phyloP scores from a whole-genome alignment of 2,888 invertebrate species.

The Tetanocera ferruginea region DNA sequence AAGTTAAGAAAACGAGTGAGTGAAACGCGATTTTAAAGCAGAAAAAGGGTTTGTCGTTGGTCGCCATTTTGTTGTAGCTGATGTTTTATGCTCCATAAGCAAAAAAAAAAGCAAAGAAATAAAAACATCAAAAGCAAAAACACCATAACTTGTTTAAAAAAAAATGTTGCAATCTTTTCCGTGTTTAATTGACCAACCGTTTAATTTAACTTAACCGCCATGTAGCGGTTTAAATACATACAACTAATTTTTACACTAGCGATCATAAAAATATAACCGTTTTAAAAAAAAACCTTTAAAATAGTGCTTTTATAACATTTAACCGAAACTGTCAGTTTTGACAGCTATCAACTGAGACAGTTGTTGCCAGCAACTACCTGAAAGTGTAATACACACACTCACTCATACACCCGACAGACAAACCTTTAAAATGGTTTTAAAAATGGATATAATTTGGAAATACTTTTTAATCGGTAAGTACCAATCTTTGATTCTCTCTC shows the following conservation, averaged over 20 bases:
- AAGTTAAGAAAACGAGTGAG: constrained; percentile 23
- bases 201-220: too few species aligned
- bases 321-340: too few species aligned
- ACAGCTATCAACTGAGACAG: neutral
- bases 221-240: too few species aligned
- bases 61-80: constrained; percentile 31
- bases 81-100: neutral
- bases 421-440: neutral
- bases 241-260: too few species aligned
- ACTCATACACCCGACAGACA: neutral
- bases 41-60: constrained; percentile 20
- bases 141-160: neutral
- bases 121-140: constrained; percentile 1
- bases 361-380: neutral
- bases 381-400: neutral
- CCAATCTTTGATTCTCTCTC: constrained; percentile 26
- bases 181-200: too few species aligned
- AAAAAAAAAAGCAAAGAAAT: neutral
- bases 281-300: too few species aligned
- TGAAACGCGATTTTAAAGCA: neutral
- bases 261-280: too few species aligned
- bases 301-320: too few species aligned
- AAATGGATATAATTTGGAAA: constrained; percentile 51
- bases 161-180: neutral
- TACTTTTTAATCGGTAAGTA: constrained; percentile 61